A percentile compares a stretch with the other conserved stretches of the same genome.
Conservation (phyloP, 2,113 vertebrate genomes). For the Cyprinodon tularosa region DNA sequence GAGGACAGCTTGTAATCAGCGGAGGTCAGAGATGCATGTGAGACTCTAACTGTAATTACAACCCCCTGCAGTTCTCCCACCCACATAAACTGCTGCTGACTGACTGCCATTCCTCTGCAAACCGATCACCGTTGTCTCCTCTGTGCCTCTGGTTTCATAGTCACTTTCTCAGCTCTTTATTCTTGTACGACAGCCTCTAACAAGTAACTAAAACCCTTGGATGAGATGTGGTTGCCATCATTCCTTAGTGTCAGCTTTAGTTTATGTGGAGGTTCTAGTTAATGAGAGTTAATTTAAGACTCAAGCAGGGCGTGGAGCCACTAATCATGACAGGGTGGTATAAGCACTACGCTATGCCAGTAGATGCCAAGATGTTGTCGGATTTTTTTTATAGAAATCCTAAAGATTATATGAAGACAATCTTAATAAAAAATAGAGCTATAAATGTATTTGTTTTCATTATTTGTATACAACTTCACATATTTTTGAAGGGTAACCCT, state of each 20-base stretch:
- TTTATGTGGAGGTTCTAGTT: conserved; percentile 40
- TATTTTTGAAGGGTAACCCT: not conserved
- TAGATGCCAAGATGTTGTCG: not conserved
- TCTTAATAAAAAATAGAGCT: not conserved
- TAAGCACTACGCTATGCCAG: not conserved
- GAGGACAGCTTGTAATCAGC: conserved; percentile 61
- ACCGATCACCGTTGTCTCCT: conserved; percentile 5
- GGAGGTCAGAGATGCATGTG: conserved; percentile 48
- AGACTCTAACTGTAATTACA: conserved; percentile 64
- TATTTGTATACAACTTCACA: too few relatives aligned
- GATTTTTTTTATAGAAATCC: not conserved
- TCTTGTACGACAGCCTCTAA: conserved; percentile 28
- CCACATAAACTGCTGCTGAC: conserved; percentile 28
- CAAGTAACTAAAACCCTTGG: conserved; percentile 39
- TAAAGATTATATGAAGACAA: not conserved
- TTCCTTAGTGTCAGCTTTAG: conserved; percentile 52
- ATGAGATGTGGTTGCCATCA: conserved; percentile 44
- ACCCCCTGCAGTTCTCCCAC: conserved; percentile 23
- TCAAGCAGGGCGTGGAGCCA: conserved; percentile 4
- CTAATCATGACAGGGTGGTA: conserved; percentile 13
- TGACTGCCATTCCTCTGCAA: conserved; percentile 33
- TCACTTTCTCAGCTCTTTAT: conserved; percentile 59
- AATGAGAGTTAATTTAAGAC: conserved; percentile 52
- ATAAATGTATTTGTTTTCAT: too few relatives aligned
- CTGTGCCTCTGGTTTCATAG: conserved; percentile 28